Conservation (phyloP, 1,140 invertebrate species). For the Micrasema longulum region DNA sequence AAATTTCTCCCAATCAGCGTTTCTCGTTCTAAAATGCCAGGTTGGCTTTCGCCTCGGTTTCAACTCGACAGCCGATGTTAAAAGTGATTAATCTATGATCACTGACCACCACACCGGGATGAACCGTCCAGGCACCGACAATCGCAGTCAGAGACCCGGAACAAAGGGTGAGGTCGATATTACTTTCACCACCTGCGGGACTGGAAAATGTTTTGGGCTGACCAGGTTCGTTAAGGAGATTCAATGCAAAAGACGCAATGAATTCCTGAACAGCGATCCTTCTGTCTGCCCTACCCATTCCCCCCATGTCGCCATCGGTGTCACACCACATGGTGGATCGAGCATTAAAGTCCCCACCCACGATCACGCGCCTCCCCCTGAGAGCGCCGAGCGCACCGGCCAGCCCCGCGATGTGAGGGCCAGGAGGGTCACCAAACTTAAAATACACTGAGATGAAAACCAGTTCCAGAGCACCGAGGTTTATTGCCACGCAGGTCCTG, state of each 20-base stretch:
- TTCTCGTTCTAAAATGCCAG: too few relatives aligned
- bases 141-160: background rate
- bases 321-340: background rate
- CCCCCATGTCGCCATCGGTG: too few relatives aligned
- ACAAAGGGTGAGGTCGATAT: background rate
- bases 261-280: background rate
- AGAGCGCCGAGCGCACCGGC: background rate
- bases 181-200: background rate
- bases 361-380: background rate
- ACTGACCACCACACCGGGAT: too few relatives aligned
- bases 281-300: background rate
- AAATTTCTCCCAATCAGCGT: background rate
- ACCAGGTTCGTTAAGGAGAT: background rate
- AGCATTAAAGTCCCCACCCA: background rate
- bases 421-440: background rate
- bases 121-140: too few relatives aligned
- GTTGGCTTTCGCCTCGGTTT: too few relatives aligned
- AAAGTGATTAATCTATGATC: too few relatives aligned
- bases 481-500: background rate
- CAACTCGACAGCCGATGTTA: too few relatives aligned
- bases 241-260: background rate
- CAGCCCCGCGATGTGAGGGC: background rate
- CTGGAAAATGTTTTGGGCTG: background rate
- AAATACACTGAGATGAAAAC: background rate
- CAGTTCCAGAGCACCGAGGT: background rate